Evolutionary conservation across 1,140 invertebrate species (phyloP), one percentile per base, ranked within the genome.

Genomic region (Helicoverpa zea): DNA sequence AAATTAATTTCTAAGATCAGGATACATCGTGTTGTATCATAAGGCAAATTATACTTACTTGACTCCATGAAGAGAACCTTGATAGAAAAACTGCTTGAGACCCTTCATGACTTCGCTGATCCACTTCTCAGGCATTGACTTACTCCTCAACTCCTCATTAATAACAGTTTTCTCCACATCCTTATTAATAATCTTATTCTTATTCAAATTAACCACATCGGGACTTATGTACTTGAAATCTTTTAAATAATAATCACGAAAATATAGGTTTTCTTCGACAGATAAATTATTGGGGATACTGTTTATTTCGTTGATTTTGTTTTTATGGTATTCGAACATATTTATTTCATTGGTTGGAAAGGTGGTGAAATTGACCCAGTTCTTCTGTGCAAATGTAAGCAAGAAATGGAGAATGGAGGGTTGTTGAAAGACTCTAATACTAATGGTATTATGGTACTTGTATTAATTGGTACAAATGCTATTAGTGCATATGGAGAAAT

Each of bases 51-150:
- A 35, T 35, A 93, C 90, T 94, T 76, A 94, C 92, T 94, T 94
- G 11, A 95, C 91, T 59, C 94, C 92, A 79, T 95, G 94, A n/a
- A 95, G 66, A 16, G 90, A 92, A n/a, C 94, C 93, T 54, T 91
- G 87, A 77, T 93, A 93, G 81, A 92, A 90, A 83, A 95, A 92
- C 85, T 94, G 92, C 83, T 92, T 93, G 23, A 92, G 74, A 2
- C 94, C 92, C 70, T 81, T 88, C 79, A 91, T 79, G 56, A 93
- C 87, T 86, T 91, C 87, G 7, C 51, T 63, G n/a, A 87, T 79
- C 93, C 93, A 94, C 81, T 89, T 90, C 63, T 81, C 81, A 58
- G 92, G 81, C 77, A 87, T 84, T n/a, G 68, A 61, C 18, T 81
- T 81, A 5, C 18, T 12, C 30, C 9, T n/a, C 23, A 56, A 2